Evolutionary conservation across 1,140 invertebrate species (phyloP).

Genomic region (Phocides pigmalion): DNA sequence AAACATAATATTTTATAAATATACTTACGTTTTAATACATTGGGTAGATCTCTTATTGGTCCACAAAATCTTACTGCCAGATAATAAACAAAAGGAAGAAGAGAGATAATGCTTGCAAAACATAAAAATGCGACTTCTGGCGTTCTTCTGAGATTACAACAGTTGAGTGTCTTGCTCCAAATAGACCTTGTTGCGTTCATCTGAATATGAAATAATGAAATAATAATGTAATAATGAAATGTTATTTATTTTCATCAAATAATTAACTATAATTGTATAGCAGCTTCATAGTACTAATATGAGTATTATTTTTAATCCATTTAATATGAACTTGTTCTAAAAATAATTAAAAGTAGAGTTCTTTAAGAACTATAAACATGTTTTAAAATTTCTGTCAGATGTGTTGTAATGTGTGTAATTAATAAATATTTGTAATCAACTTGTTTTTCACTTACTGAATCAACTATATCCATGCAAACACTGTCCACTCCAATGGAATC

Average conservation of each 20-base stretch:
- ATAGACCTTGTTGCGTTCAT: slow-evolving; percentile 85
- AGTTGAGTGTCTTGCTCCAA: slow-evolving; percentile 83
- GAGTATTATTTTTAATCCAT: no score
- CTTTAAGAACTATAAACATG: background rate
- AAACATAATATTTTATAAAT: background rate
- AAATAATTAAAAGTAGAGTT: no score
- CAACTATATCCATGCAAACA: slow-evolving; percentile 86
- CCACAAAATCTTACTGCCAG: slow-evolving; percentile 76
- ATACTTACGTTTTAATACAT: slow-evolving; percentile 73
- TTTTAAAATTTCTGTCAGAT: background rate
- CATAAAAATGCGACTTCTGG: slow-evolving; percentile 83
- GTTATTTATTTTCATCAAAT: no score
- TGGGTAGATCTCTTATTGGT: slow-evolving; percentile 70
- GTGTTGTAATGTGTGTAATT: slow-evolving; percentile 2
- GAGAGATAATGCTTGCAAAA: slow-evolving; percentile 76
- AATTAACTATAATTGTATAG: no score
- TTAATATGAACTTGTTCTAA: no score
- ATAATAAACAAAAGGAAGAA: slow-evolving; percentile 83
- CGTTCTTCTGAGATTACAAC: slow-evolving; percentile 82
- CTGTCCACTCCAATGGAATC: slow-evolving; percentile 83
- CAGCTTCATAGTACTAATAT: no score
- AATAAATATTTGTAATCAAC: slow-evolving; percentile 31
- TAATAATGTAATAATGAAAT: no score
- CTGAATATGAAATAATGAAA: slow-evolving; percentile 51
- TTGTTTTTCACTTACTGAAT: slow-evolving; percentile 76